Percentiles rank a stretch among this genome's conserved stretches.
These are phyloP conservation scores for Triplophysa bombifrons DNA, from an alignment of 2,797 vertebrate genomes.

Conservation along the genomic window DNA sequence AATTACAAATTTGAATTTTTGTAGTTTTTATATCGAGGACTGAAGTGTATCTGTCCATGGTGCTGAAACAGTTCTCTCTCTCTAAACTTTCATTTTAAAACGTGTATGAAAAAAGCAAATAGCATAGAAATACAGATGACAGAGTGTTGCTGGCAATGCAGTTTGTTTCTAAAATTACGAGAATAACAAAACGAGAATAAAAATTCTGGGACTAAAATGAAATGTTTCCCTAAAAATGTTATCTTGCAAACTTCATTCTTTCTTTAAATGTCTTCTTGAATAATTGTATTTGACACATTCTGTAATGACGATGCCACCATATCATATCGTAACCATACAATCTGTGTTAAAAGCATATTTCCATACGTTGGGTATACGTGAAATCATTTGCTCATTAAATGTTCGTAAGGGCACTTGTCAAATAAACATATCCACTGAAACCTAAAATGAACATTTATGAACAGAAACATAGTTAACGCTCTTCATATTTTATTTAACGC, in stretches of 20 bases:
- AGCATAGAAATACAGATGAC: not conserved
- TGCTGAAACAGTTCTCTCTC: not conserved
- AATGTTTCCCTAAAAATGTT: no score
- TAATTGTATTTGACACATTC: not conserved
- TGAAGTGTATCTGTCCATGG: not conserved
- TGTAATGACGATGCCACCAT: not conserved
- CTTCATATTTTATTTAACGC: conserved; percentile 63
- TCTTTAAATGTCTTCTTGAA: not conserved
- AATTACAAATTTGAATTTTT: not conserved
- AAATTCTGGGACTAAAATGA: no score
- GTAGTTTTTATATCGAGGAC: not conserved
- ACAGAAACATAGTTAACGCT: conserved; percentile 74
- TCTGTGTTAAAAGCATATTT: not conserved
- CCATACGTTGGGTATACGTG: not conserved
- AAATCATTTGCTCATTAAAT: conserved; percentile 57
- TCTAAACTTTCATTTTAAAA: not conserved
- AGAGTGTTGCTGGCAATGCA: no score
- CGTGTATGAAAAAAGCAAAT: not conserved
- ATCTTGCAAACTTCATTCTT: no score
- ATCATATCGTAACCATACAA: not conserved
- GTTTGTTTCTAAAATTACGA: no score
- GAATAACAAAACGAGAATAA: no score
- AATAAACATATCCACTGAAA: conserved; percentile 10
- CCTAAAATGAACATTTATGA: conserved; percentile 58
- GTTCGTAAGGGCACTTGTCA: conserved; percentile 70